Evolutionary conservation across 2,797 vertebrate species (phyloP), one percentile per base, ranked within the genome.

Genomic region (Fistularia tabacaria): DNA sequence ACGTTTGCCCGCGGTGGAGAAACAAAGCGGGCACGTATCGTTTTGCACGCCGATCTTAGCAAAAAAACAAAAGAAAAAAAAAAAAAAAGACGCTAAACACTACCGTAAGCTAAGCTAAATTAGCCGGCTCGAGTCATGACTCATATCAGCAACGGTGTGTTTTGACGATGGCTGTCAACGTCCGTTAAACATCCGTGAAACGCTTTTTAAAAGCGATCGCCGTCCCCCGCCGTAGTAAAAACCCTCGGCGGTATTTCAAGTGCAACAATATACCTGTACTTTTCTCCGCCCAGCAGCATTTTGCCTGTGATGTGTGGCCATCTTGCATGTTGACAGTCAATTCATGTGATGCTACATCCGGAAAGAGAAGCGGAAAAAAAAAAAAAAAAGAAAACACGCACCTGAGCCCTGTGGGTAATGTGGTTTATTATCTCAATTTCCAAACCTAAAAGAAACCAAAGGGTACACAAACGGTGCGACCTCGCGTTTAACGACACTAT

Each of bases 301-400:
- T 91, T 98, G 97, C 90, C 97, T 93, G 89, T 99, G 97, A 96
- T 96, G 96, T 52, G 94, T 92, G 89, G 97, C 96, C 97, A 99
- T 98, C 93, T 99, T 98, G 92, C 95, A 95, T 98, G 96, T 98
- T 99, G 95, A 96, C 95, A 96, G 91, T 88, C 82, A 77, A 75
- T 76, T 76, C 74, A 56, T 76, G 76, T 80, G 68, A 89, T 83
- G 90, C 92, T 90, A 94, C 82, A 89, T 97, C 95, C 93, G 90
- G 83, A 42, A 39, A 25, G 46, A 6, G 9, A 40, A 72, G 61
- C 66, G 62, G 76, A 73, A 84, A 83, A 74, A 65, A 69, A 63
- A 79, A 73, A 84, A 83, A 74, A 65, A 69, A 63, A 79, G 74
- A 82, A 83, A 69, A 70, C 25, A 53, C 46, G 43, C 59, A 13